Percentiles rank a stretch among this genome's conserved stretches.
phyloP scores from a whole-genome alignment of 1,140 invertebrate genomes.

The Cydia fagiglandana region DNA sequence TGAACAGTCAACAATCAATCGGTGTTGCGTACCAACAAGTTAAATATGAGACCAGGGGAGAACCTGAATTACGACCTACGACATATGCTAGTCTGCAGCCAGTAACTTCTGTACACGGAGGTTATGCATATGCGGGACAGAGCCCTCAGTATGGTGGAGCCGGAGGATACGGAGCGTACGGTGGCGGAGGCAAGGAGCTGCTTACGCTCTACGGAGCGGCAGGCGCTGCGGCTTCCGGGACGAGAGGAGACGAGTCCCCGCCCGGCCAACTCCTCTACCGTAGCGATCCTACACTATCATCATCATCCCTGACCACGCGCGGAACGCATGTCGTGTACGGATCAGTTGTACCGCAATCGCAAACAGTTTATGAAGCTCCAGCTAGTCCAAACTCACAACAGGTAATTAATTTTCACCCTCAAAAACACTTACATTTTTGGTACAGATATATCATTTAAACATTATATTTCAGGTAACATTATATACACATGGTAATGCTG shows the following conservation, averaged over 20 bases:
- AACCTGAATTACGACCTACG: constrained; percentile 57
- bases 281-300: constrained; percentile 80
- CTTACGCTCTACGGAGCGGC: constrained; percentile 66
- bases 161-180: constrained; percentile 56
- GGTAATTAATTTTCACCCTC: constrained; percentile 44
- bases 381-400: constrained; percentile 79
- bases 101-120: constrained; percentile 67
- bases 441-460: not conserved
- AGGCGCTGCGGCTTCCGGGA: constrained; percentile 40
- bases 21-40: constrained; percentile 73
- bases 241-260: constrained; percentile 68
- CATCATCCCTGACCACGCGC: constrained; percentile 74
- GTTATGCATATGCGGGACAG: constrained; percentile 59
- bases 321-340: constrained; percentile 71
- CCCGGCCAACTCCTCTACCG: constrained; percentile 77
- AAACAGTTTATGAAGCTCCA: constrained; percentile 76
- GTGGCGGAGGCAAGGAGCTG: constrained; percentile 61
- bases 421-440: not conserved
- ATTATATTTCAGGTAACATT: constrained; percentile 74
- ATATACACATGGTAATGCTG: constrained; percentile 75
- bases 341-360: constrained; percentile 62
- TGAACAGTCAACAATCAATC: constrained; percentile 68
- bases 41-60: constrained; percentile 73
- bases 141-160: constrained; percentile 65
- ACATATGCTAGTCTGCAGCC: constrained; percentile 77